A percentile compares a stretch with the other conserved stretches of the same genome.
Conservation (phyloP, 2,888 invertebrate genomes). For the Hypercompe scribonia region DNA sequence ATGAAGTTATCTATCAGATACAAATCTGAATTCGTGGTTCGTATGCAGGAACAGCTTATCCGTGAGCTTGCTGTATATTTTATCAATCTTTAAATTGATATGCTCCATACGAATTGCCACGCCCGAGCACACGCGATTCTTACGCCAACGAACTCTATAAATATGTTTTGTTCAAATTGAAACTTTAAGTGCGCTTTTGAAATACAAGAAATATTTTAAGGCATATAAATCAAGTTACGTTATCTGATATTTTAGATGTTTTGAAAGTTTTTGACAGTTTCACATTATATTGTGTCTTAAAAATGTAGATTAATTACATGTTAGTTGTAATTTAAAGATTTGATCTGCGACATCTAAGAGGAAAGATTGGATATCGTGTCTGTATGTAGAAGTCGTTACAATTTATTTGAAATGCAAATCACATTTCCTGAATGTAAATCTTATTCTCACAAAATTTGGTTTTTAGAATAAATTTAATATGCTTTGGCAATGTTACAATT, state of each 20-base stretch:
- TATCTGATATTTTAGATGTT: no score
- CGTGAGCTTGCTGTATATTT: slow-evolving; percentile 60
- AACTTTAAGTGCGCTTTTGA: slow-evolving; percentile 21
- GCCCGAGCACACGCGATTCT: slow-evolving; percentile 62
- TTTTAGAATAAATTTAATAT: neutral
- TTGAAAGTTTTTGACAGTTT: neutral
- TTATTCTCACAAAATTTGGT: neutral
- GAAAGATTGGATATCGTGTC: no score
- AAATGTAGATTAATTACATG: neutral
- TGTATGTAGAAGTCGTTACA: no score
- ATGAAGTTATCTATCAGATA: slow-evolving; percentile 56
- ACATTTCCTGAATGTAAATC: neutral
- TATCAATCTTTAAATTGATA: slow-evolving; percentile 70
- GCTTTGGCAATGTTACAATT: slow-evolving; percentile 42
- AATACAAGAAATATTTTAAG: neutral
- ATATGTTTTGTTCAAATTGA: slow-evolving; percentile 38
- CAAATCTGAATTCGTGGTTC: slow-evolving; percentile 60
- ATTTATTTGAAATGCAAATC: neutral
- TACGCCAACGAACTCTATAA: slow-evolving; percentile 33
- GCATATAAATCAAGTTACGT: neutral
- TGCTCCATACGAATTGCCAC: slow-evolving; percentile 53
- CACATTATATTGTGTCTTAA: no score
- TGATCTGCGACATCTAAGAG: no score
- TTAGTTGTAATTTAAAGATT: no score
- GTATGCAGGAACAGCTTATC: slow-evolving; percentile 59